phyloP scores from a whole-genome alignment of 2,113 vertebrate genomes.

The Eclectus roratus region DNA sequence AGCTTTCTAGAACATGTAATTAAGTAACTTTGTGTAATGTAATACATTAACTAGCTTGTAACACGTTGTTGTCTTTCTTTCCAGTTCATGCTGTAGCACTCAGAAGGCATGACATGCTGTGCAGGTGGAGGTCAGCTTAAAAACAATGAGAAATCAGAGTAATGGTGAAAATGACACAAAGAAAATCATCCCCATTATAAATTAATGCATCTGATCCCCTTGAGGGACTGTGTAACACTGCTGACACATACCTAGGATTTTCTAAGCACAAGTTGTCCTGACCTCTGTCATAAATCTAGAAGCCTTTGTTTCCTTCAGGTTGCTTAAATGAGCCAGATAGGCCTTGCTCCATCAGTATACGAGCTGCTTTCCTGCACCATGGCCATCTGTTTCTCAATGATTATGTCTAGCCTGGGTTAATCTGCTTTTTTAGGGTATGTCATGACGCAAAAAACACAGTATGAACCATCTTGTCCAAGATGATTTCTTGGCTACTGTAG shows the following conservation, averaged over 20 bases:
- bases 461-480: neutral
- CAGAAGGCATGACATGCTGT: fast-evolving
- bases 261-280: conserved; percentile 6
- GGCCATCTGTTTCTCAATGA: conserved; percentile 33
- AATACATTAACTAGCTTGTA: neutral
- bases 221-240: neutral
- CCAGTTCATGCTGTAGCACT: neutral
- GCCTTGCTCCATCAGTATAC: neutral
- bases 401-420: neutral
- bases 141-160: neutral
- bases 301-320: conserved; percentile 12
- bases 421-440: neutral
- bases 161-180: neutral
- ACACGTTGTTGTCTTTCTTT: neutral
- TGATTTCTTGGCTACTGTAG: neutral
- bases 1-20: neutral
- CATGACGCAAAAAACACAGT: neutral
- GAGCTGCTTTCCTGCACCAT: neutral
- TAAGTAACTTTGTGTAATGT: neutral
- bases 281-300: neutral
- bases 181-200: neutral
- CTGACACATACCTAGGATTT: neutral
- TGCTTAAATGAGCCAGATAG: neutral
- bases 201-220: neutral
- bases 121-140: fast-evolving